A percentile compares a stretch with the other conserved stretches of the same genome.
These are phyloP conservation scores for Pollimyrus isidori DNA, from an alignment of 2,113 vertebrate species.

Conservation along the genomic window DNA sequence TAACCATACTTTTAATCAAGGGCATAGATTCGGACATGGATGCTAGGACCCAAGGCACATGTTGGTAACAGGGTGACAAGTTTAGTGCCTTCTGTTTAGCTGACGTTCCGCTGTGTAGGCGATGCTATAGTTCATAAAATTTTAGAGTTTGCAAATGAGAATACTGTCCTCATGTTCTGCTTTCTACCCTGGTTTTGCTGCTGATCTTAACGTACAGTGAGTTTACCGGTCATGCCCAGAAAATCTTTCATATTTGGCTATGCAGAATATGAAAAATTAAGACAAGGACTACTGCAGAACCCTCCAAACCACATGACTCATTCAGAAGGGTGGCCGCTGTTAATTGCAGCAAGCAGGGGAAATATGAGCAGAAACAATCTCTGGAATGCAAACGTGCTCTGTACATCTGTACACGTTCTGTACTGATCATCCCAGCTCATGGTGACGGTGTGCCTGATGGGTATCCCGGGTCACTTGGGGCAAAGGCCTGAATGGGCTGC, in stretches of 20 bases:
- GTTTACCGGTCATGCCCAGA: neutral
- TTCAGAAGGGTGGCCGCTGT: neutral
- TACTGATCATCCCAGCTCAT: neutral
- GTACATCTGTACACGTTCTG: neutral
- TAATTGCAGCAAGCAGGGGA: neutral
- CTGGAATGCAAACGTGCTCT: neutral
- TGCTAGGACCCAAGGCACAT: neutral
- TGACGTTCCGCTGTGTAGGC: neutral
- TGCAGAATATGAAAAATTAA: neutral
- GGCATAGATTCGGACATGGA: neutral
- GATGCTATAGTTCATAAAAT: neutral
- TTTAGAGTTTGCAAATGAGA: neutral
- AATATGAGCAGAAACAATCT: neutral
- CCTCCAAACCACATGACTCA: neutral
- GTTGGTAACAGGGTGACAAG: neutral
- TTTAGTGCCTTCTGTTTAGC: neutral
- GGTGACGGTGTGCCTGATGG: neutral
- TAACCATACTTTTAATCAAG: neutral
- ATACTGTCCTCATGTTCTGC: neutral
- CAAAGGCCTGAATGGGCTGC: neutral
- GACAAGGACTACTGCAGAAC: neutral
- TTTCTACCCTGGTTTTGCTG: neutral
- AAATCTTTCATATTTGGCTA: neutral
- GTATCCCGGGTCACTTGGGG: neutral
- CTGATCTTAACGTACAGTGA: neutral